Base-by-base conservation (phyloP, 1,140 invertebrate species). In the Hermetia illucens region DNA sequence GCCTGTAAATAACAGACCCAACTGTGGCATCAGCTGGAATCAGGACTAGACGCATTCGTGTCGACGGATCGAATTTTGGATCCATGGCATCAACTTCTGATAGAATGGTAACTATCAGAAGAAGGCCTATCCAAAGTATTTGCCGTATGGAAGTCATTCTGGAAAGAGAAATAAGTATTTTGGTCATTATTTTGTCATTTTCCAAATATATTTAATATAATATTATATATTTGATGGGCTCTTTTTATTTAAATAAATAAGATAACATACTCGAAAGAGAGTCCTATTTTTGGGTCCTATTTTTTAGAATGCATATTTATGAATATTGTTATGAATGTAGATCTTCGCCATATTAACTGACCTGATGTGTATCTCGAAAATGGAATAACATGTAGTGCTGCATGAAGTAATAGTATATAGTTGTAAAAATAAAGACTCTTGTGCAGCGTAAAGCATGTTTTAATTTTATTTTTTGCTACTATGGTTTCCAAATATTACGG, bases 1-100 rank as follows among this genome's bases (percentile, higher is more conserved):
- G 70, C 47, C 85, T 70, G 63, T 89, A 90, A 55, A 90, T 83
- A 45, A 86, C 74, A 12, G 81, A 77, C 40, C 82, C 80, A 44
- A 85, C 72, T 47, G 77, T 72, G 17, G 82, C 81, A 58, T 87
- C 82, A 15, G 79, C 73, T 31, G 85, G 84, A 25, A 90, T 72
- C 22, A 87, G 68, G 29, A 88, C 76, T 34, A 82, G 69, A 47
- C 76, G 66, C 75, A 88, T 82, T 44, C 80, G 71, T 30, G 82
- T 82, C 44, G 78, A 75, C 20, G 78, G 74, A 60, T 88, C 85
- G 65, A 89, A 85, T 49, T 75, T 69, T 40, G 82, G 82, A 51
- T 79, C 72, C 53, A 74, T 73, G 49, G 63, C 56, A 41, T 53
- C 43, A 47, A 55, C 51, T 44, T 52, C 43, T 43, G 51, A 44